Conservation (phyloP, 1,140 invertebrate genomes). For the Anastatus disparis region DNA sequence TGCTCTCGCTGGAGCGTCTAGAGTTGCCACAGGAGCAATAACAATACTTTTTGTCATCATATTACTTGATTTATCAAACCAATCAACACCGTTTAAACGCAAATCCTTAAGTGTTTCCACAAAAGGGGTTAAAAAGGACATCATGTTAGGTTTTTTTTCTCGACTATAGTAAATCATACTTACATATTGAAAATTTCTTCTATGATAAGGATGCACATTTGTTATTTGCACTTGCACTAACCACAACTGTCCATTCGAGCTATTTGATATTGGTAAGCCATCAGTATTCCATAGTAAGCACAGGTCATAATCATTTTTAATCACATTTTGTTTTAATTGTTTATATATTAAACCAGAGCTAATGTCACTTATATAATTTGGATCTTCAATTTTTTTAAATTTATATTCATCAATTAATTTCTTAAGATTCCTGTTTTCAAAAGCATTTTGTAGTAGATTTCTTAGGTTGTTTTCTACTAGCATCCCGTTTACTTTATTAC, state of each 20-base stretch:
- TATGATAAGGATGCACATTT: background rate
- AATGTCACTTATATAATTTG: background rate
- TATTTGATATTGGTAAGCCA: constrained; percentile 1
- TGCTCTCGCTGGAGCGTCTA: background rate
- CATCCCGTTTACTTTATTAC: background rate
- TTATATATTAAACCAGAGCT: background rate
- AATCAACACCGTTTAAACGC: no score
- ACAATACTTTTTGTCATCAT: background rate
- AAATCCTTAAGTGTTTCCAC: no score
- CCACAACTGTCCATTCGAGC: background rate
- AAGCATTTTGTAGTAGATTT: background rate
- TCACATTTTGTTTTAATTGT: background rate
- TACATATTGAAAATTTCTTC: background rate
- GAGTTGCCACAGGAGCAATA: background rate
- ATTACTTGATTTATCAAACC: background rate
- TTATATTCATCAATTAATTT: no score
- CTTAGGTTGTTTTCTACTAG: background rate
- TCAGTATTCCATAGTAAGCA: background rate
- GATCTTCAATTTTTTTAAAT: background rate
- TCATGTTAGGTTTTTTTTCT: no score
- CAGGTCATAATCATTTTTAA: background rate
- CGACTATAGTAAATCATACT: background rate
- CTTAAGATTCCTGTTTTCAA: no score
- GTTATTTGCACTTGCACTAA: background rate
- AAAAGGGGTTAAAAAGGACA: no score